phyloP scores from a whole-genome alignment of 2,113 vertebrate genomes.

The Cairina moschata region DNA sequence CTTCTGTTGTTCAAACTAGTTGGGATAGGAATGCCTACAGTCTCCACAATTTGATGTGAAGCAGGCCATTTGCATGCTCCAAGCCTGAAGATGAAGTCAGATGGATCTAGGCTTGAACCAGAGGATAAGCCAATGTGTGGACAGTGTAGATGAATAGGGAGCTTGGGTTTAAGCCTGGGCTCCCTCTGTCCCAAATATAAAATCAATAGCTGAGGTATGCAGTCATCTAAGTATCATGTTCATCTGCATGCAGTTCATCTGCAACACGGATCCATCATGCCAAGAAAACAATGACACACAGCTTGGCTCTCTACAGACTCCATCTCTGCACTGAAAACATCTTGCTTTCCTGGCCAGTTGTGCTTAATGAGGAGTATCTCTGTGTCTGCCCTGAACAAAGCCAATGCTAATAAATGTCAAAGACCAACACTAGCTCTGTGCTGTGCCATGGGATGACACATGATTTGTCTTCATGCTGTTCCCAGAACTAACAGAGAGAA shows the following conservation, averaged over 20 bases:
- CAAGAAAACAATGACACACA: neutral
- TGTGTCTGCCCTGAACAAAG: neutral
- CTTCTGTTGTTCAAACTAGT: neutral
- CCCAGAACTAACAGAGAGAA: neutral
- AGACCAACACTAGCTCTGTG: neutral
- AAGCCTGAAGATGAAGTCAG: neutral
- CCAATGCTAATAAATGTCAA: neutral
- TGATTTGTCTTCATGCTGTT: neutral
- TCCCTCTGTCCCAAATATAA: neutral
- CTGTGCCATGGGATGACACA: neutral
- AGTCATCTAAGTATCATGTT: neutral
- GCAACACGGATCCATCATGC: neutral
- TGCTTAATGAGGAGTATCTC: neutral
- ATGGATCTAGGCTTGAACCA: neutral
- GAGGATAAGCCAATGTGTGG: neutral
- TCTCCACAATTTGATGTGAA: neutral
- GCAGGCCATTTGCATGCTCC: neutral
- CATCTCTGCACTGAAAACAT: neutral
- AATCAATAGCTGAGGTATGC: neutral
- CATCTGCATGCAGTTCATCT: neutral
- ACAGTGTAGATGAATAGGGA: neutral
- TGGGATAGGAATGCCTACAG: neutral
- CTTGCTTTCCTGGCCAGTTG: neutral
- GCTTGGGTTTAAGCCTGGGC: neutral
- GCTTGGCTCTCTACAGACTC: neutral